phyloP scores from a whole-genome alignment of 2,113 vertebrate species.

The Ramphastos sulfuratus region DNA sequence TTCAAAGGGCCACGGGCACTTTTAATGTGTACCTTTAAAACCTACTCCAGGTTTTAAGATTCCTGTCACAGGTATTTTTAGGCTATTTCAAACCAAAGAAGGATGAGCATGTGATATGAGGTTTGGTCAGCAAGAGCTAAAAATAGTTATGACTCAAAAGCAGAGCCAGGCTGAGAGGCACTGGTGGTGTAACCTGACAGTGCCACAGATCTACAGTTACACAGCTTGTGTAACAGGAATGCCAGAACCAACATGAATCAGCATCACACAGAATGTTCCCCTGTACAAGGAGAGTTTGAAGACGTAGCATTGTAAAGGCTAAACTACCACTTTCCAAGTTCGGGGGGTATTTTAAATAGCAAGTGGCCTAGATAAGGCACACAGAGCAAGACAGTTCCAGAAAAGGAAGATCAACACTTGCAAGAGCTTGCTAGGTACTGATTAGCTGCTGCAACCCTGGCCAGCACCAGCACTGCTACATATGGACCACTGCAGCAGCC shows the following conservation, averaged over 20 bases:
- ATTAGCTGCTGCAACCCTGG: not conserved
- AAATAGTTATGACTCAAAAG: slow-evolving; percentile 37
- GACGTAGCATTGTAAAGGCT: rapidly evolving
- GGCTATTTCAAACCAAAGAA: not conserved
- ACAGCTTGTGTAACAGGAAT: not conserved
- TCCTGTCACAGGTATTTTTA: slow-evolving; percentile 2
- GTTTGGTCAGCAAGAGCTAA: slow-evolving; percentile 48
- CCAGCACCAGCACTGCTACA: not conserved
- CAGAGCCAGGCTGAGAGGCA: not conserved
- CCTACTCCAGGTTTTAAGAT: not conserved
- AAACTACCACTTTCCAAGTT: not conserved
- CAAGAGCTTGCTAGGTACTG: not conserved
- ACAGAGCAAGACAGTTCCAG: not conserved
- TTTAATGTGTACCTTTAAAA: not conserved
- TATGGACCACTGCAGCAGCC: not conserved
- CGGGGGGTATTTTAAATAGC: not conserved
- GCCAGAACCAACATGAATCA: not conserved
- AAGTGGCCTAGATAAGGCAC: not conserved
- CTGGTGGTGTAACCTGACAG: not conserved
- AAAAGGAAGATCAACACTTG: not conserved
- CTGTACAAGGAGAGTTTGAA: not conserved
- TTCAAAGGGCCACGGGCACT: not conserved
- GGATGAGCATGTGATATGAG: not conserved
- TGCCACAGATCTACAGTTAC: not conserved
- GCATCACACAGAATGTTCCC: not conserved